Evolutionary conservation across 37 sponge, comb jelly and placozoan genomes (phyloP).

Genomic region (Chondrosia reniformis): DNA sequence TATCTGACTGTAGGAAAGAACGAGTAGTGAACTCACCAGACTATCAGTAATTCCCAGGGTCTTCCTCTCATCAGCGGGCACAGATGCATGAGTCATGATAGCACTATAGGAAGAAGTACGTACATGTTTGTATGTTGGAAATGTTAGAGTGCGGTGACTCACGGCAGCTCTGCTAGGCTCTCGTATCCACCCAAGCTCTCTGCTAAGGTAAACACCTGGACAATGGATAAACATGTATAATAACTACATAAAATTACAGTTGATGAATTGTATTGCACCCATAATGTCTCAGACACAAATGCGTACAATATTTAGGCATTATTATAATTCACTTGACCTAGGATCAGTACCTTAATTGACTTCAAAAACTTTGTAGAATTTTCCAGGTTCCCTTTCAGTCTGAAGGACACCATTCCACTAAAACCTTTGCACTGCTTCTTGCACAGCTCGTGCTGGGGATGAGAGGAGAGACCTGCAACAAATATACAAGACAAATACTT

Average conservation of each 20-base stretch:
- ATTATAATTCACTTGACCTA: no score
- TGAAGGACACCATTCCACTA: constrained; percentile 93
- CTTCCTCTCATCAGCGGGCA: constrained; percentile 78
- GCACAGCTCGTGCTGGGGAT: constrained; percentile 92
- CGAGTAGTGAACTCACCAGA: no score
- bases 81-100: constrained; percentile 93
- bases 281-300: no score
- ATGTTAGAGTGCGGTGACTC: constrained; percentile 13
- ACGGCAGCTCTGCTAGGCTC: constrained; percentile 90
- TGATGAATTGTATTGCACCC: no score
- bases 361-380: constrained; percentile 71
- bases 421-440: constrained; percentile 88
- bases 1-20: no score
- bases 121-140: neutral
- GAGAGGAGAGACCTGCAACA: constrained; percentile 86
- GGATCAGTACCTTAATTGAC: constrained; percentile 82
- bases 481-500: no score
- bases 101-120: constrained; percentile 38
- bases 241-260: neutral
- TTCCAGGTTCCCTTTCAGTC: constrained; percentile 67
- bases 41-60: constrained; percentile 86
- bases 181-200: constrained; percentile 97
- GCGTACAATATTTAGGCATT: no score
- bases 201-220: constrained; percentile 83
- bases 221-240: neutral